These are phyloP conservation scores for Xestia xanthographa DNA, from an alignment of 2,888 invertebrate species.

Conservation along the genomic window DNA sequence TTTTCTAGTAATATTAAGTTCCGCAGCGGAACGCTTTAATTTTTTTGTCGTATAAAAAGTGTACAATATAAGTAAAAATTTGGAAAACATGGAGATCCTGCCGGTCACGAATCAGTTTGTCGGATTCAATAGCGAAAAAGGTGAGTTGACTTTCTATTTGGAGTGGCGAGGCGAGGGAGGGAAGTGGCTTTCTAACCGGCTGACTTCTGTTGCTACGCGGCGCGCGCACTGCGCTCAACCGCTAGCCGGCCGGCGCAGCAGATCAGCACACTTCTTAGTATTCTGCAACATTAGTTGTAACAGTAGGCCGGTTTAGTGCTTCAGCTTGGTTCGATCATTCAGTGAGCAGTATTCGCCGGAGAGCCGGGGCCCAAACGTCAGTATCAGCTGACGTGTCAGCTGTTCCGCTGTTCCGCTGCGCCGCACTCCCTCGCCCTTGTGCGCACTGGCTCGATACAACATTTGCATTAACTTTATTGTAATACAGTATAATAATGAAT, in stretches of 20 bases:
- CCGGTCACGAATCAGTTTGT: conserved; percentile 94
- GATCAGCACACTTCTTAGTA: conserved; percentile 18
- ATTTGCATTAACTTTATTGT: conserved; percentile 53
- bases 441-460: conserved; percentile 62
- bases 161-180: conserved; percentile 73
- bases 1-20: conserved; percentile 88
- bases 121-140: conserved; percentile 94
- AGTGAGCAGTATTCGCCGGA: conserved; percentile 22
- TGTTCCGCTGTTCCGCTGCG: conserved; percentile 77
- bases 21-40: conserved; percentile 84
- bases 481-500: conserved; percentile 13
- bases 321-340: background rate
- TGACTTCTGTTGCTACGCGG: conserved; percentile 85
- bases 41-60: conserved; percentile 86
- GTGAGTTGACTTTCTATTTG: conserved; percentile 91
- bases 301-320: conserved; percentile 18
- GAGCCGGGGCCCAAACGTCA: conserved; percentile 67
- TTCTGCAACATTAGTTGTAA: conserved; percentile 25
- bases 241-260: conserved; percentile 41
- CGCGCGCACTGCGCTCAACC: conserved; percentile 78
- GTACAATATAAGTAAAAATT: conserved; percentile 91
- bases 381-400: conserved; percentile 85
- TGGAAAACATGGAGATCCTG: conserved; percentile 94
- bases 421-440: conserved; percentile 77
- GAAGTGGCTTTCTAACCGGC: conserved; percentile 87